phyloP scores from a whole-genome alignment of 2,888 invertebrate species.

The Tryphoninae sp. region DNA sequence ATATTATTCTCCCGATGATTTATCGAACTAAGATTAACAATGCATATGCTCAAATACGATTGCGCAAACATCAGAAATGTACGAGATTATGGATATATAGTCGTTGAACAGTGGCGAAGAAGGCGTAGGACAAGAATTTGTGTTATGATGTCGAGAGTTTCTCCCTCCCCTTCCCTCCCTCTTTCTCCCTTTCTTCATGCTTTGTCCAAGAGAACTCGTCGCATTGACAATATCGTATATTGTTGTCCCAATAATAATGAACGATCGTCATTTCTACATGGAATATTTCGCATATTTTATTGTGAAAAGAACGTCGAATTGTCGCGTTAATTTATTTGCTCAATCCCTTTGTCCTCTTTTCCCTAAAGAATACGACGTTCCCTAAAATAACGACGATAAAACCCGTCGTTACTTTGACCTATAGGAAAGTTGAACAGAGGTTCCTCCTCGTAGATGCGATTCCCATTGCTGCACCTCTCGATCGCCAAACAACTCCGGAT shows the following conservation, averaged over 20 bases:
- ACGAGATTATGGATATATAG: neutral
- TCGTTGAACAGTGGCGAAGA: conserved; percentile 27
- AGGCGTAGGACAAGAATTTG: conserved; percentile 66
- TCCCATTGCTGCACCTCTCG: conserved; percentile 55
- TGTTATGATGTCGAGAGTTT: conserved; percentile 61
- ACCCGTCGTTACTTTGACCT: conserved; percentile 56
- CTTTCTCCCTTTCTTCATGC: neutral
- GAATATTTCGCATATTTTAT: conserved; percentile 38
- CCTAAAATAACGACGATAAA: conserved; percentile 7
- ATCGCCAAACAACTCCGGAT: conserved; percentile 42
- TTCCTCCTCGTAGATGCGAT: conserved; percentile 22
- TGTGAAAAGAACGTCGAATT: conserved; percentile 9
- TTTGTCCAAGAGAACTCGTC: conserved; percentile 16
- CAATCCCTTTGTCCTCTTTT: conserved; percentile 43
- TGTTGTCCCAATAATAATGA: conserved; percentile 60
- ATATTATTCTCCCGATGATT: conserved; percentile 23
- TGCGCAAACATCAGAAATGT: conserved; percentile 2
- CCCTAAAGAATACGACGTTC: neutral
- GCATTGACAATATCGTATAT: conserved; percentile 52
- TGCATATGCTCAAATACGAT: conserved; percentile 24
- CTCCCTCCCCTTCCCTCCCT: conserved; percentile 5
- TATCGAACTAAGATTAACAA: neutral
- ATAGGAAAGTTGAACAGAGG: conserved; percentile 42
- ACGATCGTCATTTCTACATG: conserved; percentile 33
- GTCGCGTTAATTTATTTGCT: conserved; percentile 10